Evolutionary conservation across 2,888 invertebrate genomes (phyloP), one percentile per base, ranked within the genome.

Genomic region (Tryphoninae sp.): DNA sequence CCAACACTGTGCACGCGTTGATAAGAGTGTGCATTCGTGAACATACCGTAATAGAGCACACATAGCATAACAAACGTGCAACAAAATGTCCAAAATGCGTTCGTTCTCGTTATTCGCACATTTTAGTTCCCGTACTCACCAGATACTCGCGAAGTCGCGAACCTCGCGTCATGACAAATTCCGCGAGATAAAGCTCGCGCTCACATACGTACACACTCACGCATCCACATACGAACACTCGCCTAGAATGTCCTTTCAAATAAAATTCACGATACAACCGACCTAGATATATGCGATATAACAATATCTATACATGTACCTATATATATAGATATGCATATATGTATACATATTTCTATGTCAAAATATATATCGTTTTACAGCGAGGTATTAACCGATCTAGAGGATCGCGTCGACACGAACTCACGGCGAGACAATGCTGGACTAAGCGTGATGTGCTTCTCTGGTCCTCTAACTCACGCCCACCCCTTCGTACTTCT

Each of bases 371-470:
- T 40, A 64, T 45, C 9, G 45, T 45, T 13, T 13, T 45, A 45
- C 23, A 58, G 42, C 16, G 40, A 40, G 55, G 22, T 51, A 72
- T 72, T 40, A 61, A 61, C 72, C 40, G 61, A 51, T 61, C 61
- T 51, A 59, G 59, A 77, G 69, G 62, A 69, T 74, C 74, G 33
- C 33, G 81, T 68, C 78, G 78, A 81, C 73, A 78, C 84, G 86
- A 79, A 42, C 85, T 80, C 75, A 62, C 68, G 83, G 81, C 82
- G 83, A 83, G 85, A 86, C 87, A 84, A 84, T 82, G 79, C 59
- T 80, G 79, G 82, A 87, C 87, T 87, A 81, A 78, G 77, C 81
- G 74, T 71, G 78, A 62, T 64, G 78, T 83, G 80, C 64, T 74
- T 78, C 53, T 58, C 68, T 64, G 67, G 80, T 77, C 72, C 73